Evolutionary conservation across 1,140 invertebrate genomes (phyloP).

Genomic region (Ditylenchus dipsaci): DNA sequence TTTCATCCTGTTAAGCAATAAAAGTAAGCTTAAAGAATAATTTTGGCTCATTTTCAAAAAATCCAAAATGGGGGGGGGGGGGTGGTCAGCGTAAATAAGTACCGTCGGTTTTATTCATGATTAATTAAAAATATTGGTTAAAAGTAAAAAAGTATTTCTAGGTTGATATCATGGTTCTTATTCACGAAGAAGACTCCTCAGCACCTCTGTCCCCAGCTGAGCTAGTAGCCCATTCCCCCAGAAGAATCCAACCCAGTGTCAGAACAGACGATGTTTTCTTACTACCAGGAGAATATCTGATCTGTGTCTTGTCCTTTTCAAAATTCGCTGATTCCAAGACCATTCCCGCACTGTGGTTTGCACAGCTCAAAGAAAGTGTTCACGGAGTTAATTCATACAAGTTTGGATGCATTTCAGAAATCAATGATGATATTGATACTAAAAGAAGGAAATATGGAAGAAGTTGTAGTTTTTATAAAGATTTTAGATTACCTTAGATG

Average conservation of each 20-base stretch:
- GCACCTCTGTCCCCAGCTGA: slow-evolving; percentile 34
- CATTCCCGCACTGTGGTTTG: slow-evolving; percentile 37
- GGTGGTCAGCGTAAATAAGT: too few species aligned
- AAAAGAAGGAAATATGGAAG: slow-evolving; percentile 80
- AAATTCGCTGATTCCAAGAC: slow-evolving; percentile 26
- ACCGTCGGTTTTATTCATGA: too few species aligned
- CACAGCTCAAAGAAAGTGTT: slow-evolving; percentile 71
- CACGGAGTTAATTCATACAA: slow-evolving; percentile 78
- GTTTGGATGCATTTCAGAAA: slow-evolving; percentile 79
- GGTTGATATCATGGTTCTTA: slow-evolving; percentile 44
- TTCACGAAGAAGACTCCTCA: slow-evolving; percentile 37
- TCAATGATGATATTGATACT: slow-evolving; percentile 85
- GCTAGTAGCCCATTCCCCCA: slow-evolving; percentile 61
- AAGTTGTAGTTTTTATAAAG: slow-evolving; percentile 61
- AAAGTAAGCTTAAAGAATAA: too few species aligned
- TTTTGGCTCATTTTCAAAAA: too few species aligned
- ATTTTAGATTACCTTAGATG: slow-evolving; percentile 27
- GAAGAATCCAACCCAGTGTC: slow-evolving; percentile 70
- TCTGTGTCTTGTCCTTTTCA: slow-evolving; percentile 38
- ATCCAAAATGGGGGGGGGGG: too few species aligned
- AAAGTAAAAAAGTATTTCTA: not conserved
- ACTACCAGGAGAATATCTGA: slow-evolving; percentile 74
- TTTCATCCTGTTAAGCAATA: too few species aligned
- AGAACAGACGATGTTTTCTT: slow-evolving; percentile 82
- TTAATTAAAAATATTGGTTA: too few species aligned